Percentiles rank a stretch among this genome's conserved stretches.
Evolutionary conservation across 1,140 invertebrate species (phyloP).

Genomic region (Drosophila murphyi): DNA sequence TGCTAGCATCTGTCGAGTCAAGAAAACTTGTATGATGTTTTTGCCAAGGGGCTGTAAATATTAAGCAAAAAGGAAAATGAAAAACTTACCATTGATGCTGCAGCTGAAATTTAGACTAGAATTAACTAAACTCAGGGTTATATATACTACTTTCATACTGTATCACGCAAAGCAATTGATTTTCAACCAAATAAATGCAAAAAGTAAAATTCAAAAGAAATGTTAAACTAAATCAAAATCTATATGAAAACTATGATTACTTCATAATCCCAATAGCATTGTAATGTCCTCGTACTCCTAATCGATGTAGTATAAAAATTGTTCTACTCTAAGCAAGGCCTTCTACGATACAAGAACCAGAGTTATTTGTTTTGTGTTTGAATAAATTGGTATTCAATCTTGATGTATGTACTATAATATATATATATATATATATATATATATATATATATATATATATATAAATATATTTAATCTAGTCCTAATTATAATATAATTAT

Average conservation of each 20-base stretch:
- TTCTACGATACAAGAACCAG: conserved; percentile 35
- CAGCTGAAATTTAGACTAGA: conserved; percentile 63
- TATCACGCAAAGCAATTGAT: conserved; percentile 51
- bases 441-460: conserved; percentile 54
- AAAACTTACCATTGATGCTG: conserved; percentile 27
- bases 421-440: conserved; percentile 54
- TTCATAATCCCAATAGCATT: conserved; percentile 13
- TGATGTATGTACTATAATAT: conserved; percentile 55
- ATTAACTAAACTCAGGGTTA: conserved; percentile 75
- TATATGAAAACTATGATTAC: conserved; percentile 22
- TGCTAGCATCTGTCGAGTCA: conserved; percentile 62
- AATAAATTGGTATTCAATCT: conserved; percentile 59
- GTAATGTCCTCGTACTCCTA: conserved; percentile 28
- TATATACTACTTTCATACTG: conserved; percentile 39
- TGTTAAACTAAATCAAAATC: conserved; percentile 65
- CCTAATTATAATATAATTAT: conserved; percentile 79
- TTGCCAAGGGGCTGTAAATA: conserved; percentile 56
- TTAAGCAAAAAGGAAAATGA: conserved; percentile 29
- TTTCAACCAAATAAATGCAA: conserved; percentile 14
- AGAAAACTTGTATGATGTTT: conserved; percentile 50
- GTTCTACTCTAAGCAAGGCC: conserved; percentile 38
- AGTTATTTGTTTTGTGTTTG: conserved; percentile 66
- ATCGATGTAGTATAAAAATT: conserved; percentile 57
- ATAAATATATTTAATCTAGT: conserved; percentile 74
- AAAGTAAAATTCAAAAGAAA: conserved; percentile 21